Evolutionary conservation across 1,140 invertebrate genomes (phyloP), one percentile per base, ranked within the genome.

Genomic region (Hypothenemus hampei): DNA sequence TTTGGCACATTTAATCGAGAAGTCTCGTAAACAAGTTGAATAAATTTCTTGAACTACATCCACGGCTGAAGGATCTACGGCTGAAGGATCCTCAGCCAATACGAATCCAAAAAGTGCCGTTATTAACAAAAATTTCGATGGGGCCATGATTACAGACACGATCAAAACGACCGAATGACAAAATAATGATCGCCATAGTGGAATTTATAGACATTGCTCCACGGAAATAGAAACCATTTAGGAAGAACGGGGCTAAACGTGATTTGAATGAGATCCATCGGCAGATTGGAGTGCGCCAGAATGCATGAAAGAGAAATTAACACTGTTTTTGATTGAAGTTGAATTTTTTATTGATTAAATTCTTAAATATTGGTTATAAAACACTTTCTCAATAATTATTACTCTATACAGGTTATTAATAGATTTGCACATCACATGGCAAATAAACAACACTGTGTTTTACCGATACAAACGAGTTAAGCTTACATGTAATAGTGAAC

Each of bases 1-100:
- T 62, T 86, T 85, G 29, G 84, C 82, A 71, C 87, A 90, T 44
- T 75, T 75, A 40, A 80, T 71, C 35, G 80, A 81, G 61, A 82
- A 79, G 60, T 81, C 76, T 62, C 78, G 78, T 10, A 84, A 64
- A 63, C 83, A 85, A 68, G 77, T 74, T 26, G 76, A 68, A 65
- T 84, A 85, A 65, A 83, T 79, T 59, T 82, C 80, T 46, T 71
- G 71, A 8, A 79, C 72, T 61, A 84, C 65, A 47, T 78, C 78
- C 1, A 77, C 72, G 4, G 82, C 82, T 19, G 80, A 77, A 40
- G 63, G 63, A 11, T 63, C 60, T 31, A 62, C 33, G 11, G 57
- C 40, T 16, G 45, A 39, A 40, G 63, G 63, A 11, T 63, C 60
- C 26, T 63, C 33, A 10, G 57, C 40, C 15, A 41, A 39, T 19